A percentile compares a stretch with the other conserved stretches of the same genome.
Evolutionary conservation across 2,888 invertebrate genomes (phyloP).

Genomic region (Heteropelma amictum): DNA sequence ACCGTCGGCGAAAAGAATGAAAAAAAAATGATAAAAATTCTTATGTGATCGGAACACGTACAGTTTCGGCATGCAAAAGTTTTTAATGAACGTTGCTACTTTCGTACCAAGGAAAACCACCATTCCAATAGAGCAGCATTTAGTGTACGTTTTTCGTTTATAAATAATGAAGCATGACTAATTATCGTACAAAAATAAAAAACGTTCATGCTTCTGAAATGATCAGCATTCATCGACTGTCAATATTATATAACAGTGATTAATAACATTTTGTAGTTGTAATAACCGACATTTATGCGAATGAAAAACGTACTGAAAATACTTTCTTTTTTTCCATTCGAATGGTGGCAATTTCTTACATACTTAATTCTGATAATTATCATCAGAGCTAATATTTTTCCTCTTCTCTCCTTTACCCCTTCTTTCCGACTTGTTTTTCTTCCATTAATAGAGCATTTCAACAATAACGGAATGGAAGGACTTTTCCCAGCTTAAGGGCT

Average conservation of each 20-base stretch:
- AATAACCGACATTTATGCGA: not conserved
- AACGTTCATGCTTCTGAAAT: not conserved
- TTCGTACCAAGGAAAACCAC: not conserved
- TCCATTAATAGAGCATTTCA: conserved; percentile 9
- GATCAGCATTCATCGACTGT: no score
- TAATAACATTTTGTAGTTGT: no score
- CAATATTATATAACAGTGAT: not conserved
- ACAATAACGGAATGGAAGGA: conserved; percentile 36
- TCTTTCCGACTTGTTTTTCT: not conserved
- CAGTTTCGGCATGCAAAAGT: conserved; percentile 14
- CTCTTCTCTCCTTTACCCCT: no score
- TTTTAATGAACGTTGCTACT: conserved; percentile 1
- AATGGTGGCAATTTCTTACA: not conserved
- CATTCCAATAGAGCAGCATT: not conserved
- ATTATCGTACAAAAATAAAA: not conserved
- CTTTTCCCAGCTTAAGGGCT: not conserved
- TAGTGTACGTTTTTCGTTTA: not conserved
- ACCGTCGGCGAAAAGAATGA: not conserved
- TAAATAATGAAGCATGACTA: not conserved
- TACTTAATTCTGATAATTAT: no score
- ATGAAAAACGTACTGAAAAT: not conserved
- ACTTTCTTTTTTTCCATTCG: not conserved
- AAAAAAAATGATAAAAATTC: conserved; percentile 29
- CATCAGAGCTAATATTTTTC: no score
- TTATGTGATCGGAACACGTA: conserved; percentile 17